Base-by-base conservation (phyloP, 2,797 vertebrate species). In the Petrocephalus schoutedeni region DNA sequence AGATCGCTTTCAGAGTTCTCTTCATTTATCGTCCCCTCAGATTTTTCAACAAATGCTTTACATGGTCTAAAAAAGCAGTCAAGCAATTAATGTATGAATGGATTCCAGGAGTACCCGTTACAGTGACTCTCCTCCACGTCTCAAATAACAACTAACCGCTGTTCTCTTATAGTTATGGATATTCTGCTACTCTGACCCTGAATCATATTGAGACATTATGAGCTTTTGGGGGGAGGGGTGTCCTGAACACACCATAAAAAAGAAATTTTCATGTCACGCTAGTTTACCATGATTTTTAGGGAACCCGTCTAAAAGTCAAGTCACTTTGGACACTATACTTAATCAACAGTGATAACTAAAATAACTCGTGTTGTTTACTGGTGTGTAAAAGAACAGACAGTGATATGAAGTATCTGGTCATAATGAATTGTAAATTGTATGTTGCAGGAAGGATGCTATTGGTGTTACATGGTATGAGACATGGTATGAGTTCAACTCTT, bases 1-100 rank as follows among this genome's bases (percentile, higher is more conserved):
- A 89, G 54, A 90, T 91, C 74, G 89, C 89, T 64, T 90, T 91
- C 91, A 89, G 89, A 80, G 89, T 56, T 74, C 49, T 89, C 74
- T 36, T 84, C 80, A 14, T 86, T 51, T 2, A 16, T 84, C 87
- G 58, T 7, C 77, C 67, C 16, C 56, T 32, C 56, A 67, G 45
- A 58, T 82, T 57, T 83, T 88, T 12, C 23, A 64, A 86, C 86
- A 58, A 83, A 8, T 83, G 88, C 28, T 82, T 90, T 87, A 19
- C 9, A 45, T 1, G n/a, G 14, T 74, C 12, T n/a, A 58, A 86
- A 86, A 58, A 86, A 86, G 14, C 51, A 85, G 23, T 10, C 23
- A 85, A 85, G 53, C 83, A 59, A 59, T 58, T 16, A 41, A 58
- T n/a, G 32, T n/a, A 58, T 45, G 80, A 67, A 83, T 56, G 57